A percentile compares a stretch with the other conserved stretches of the same genome.
Evolutionary conservation across 2,888 invertebrate species (phyloP).

Genomic region (Marronus borbonicus): DNA sequence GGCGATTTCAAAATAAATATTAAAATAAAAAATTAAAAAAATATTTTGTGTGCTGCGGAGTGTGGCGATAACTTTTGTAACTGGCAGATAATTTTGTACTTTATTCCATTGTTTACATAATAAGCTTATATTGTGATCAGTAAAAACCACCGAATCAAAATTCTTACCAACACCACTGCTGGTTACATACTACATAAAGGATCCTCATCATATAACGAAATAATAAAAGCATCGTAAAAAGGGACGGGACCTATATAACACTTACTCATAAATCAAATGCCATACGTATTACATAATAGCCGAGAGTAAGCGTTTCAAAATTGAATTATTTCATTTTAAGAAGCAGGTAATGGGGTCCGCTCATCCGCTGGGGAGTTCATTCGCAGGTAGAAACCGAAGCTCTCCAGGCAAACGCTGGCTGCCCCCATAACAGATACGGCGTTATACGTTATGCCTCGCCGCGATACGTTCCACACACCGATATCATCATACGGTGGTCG

Average conservation of each 20-base stretch:
- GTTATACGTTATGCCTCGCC: neutral
- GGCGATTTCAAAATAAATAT: too few species aligned
- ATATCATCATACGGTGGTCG: conserved; percentile 19
- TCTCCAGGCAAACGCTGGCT: neutral
- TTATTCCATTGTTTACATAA: too few species aligned
- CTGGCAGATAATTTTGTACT: too few species aligned
- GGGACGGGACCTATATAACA: neutral
- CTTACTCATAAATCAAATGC: conserved; percentile 56
- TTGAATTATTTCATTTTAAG: conserved; percentile 64
- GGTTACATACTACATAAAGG: too few species aligned
- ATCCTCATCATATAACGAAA: too few species aligned
- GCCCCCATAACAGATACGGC: neutral
- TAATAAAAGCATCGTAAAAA: too few species aligned
- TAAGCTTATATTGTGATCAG: too few species aligned
- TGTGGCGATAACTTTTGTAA: too few species aligned
- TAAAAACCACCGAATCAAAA: too few species aligned
- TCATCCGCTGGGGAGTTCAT: neutral
- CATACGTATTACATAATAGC: conserved; percentile 59
- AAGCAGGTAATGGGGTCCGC: conserved; percentile 60
- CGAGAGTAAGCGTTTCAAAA: conserved; percentile 60
- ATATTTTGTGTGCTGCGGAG: too few species aligned
- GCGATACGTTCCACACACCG: conserved; percentile 12
- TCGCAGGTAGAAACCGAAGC: neutral
- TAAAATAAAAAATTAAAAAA: too few species aligned
- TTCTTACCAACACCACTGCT: too few species aligned